Evolutionary conservation across 2,797 vertebrate genomes (phyloP).

Genomic region (Caiman crocodilus): DNA sequence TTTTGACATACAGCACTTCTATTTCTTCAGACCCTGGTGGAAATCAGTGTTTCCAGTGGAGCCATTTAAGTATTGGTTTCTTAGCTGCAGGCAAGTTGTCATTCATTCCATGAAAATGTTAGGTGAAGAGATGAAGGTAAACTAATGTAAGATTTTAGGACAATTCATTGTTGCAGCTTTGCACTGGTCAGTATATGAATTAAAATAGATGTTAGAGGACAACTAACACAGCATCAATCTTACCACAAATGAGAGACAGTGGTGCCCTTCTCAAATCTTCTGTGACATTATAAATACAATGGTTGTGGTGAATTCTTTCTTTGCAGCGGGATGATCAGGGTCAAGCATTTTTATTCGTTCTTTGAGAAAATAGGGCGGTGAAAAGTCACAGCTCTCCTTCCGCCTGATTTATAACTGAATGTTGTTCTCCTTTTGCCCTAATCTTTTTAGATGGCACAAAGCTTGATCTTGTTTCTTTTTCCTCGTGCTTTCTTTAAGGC

Average conservation of each 20-base stretch:
- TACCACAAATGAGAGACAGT: rapidly evolving
- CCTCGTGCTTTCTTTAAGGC: not conserved
- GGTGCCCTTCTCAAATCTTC: not conserved
- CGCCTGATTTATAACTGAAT: not conserved
- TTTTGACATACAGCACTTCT: not conserved
- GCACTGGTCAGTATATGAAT: not conserved
- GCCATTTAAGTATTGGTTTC: not conserved
- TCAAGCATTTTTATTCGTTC: not conserved
- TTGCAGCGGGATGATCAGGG: not conserved
- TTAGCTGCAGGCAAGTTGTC: not conserved
- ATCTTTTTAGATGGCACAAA: rapidly evolving
- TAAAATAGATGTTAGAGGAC: not conserved
- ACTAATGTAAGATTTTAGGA: not conserved
- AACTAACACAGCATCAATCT: not conserved
- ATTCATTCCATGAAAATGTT: not conserved
- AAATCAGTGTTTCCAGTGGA: not conserved
- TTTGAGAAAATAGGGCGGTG: not conserved
- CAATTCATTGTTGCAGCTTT: not conserved
- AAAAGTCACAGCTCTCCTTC: not conserved
- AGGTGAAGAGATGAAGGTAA: not conserved
- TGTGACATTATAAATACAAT: not conserved
- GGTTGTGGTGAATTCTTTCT: not conserved
- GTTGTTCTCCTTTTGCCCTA: not conserved
- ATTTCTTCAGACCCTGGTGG: not conserved
- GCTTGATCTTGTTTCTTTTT: not conserved